Percentiles rank a stretch among this genome's conserved stretches.
phyloP scores from a whole-genome alignment of 2,113 vertebrate genomes.

The Riparia riparia region DNA sequence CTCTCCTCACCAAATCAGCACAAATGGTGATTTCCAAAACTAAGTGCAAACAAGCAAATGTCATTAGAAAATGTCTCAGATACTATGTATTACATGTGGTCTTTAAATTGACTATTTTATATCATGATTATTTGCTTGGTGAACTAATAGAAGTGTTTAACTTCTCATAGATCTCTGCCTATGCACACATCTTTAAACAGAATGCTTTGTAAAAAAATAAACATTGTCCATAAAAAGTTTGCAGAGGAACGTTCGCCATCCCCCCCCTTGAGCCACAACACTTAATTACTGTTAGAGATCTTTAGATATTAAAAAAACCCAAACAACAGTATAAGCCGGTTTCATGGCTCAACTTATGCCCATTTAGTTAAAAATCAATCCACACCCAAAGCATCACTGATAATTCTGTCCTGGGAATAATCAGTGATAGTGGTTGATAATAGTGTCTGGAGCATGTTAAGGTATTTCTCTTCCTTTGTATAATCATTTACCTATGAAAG shows the following conservation, averaged over 20 bases:
- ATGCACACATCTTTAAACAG: not conserved
- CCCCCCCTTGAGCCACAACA: not conserved
- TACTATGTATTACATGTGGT: not conserved
- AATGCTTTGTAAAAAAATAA: not conserved
- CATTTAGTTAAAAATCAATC: not conserved
- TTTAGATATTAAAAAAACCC: not conserved
- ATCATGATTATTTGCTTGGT: not conserved
- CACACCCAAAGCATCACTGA: not conserved
- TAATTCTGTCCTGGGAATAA: not conserved
- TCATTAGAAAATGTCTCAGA: not conserved
- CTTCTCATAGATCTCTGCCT: not conserved
- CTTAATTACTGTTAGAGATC: not conserved
- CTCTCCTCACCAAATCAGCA: not conserved
- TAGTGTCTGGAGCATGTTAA: not conserved
- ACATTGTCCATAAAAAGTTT: not conserved
- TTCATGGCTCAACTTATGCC: not conserved
- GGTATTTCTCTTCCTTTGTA: not conserved
- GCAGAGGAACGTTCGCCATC: not conserved
- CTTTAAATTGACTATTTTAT: not conserved
- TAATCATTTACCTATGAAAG: not conserved
- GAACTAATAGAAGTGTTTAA: not conserved
- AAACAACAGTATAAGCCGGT: not conserved
- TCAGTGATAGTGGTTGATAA: not conserved
- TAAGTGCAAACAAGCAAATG: not conserved
- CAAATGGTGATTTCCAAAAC: not conserved